A percentile compares a stretch with the other conserved stretches of the same genome.
Evolutionary conservation across 53 echinoderm and acorn worm species (phyloP).

Genomic region (Hippasteria phrygiana): DNA sequence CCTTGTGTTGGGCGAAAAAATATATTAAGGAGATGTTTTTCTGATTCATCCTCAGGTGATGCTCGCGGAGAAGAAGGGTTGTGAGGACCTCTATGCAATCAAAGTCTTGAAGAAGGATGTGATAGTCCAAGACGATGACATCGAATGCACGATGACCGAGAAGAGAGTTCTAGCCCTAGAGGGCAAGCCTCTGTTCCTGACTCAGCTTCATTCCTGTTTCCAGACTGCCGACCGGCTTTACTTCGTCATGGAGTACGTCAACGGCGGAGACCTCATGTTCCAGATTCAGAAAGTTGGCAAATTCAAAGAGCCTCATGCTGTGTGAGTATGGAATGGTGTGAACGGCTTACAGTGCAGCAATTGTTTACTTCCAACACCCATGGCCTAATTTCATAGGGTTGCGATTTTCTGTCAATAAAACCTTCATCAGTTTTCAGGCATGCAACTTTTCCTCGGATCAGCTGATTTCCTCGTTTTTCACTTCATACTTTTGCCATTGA

Average conservation of each 20-base stretch:
- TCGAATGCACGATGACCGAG: conserved; percentile 99
- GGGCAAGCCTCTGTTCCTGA: conserved; percentile 92
- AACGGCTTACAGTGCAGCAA: no score
- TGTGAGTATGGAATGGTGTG: conserved; percentile 72
- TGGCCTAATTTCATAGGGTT: no score
- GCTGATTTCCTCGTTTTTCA: no score
- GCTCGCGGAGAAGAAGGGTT: conserved; percentile 97
- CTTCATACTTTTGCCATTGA: no score
- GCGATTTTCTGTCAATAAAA: no score
- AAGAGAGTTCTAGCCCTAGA: conserved; percentile 95
- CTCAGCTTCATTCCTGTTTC: conserved; percentile 98
- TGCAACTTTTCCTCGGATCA: no score
- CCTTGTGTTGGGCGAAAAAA: no score
- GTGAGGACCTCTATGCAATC: conserved; percentile 94
- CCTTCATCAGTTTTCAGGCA: no score
- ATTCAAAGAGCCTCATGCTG: conserved; percentile 99
- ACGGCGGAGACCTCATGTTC: conserved; percentile 99
- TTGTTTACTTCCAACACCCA: no score
- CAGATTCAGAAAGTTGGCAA: conserved; percentile 99
- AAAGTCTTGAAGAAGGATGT: conserved; percentile 99
- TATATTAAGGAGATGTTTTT: no score
- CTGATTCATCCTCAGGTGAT: conserved; percentile 78
- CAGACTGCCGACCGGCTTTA: conserved; percentile 98
- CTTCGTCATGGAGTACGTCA: conserved; percentile 99
- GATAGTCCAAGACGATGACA: conserved; percentile 98